These are phyloP conservation scores for Polydrusus cervinus DNA, from an alignment of 2,888 invertebrate genomes.

Conservation along the genomic window DNA sequence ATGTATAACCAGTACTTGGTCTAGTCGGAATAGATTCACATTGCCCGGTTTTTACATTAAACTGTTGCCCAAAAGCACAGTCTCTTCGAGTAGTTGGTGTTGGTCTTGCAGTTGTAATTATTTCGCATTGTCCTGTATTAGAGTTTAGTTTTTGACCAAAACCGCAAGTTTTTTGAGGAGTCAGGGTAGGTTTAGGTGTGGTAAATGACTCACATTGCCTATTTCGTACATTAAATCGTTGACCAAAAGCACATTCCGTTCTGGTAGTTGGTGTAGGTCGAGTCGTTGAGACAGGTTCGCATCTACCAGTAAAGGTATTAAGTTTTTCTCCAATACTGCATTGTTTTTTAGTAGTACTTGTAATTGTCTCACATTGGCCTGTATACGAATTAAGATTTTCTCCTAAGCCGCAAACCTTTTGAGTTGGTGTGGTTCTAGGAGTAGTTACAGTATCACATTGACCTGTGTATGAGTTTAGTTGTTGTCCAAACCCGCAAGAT, in stretches of 20 bases:
- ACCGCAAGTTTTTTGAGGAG: conserved; percentile 67
- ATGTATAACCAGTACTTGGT: conserved; percentile 40
- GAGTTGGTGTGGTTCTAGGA: conserved; percentile 21
- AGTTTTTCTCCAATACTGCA: conserved; percentile 22
- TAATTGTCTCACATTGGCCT: conserved; percentile 38
- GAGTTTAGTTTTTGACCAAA: conserved; percentile 60
- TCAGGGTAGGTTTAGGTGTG: conserved; percentile 33
- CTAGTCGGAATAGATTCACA: conserved; percentile 37
- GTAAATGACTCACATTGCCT: conserved; percentile 38
- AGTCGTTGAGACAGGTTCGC: conserved; percentile 34
- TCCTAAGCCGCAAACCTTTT: conserved; percentile 39
- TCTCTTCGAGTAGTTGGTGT: conserved; percentile 5
- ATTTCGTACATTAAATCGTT: conserved; percentile 25
- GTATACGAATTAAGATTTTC: conserved; percentile 28
- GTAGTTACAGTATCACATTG: conserved; percentile 20
- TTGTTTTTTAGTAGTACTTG: conserved; percentile 49
- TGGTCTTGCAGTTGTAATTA: conserved; percentile 23
- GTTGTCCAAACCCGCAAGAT: conserved; percentile 32
- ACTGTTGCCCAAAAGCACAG: conserved; percentile 37
- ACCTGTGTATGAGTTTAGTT: conserved; percentile 27
- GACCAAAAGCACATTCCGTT: conserved; percentile 29
- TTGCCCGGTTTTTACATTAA: conserved; percentile 36
- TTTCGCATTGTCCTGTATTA: conserved; percentile 61
- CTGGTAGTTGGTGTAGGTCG: conserved; percentile 20
- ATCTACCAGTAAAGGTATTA: conserved; percentile 32